Evolutionary conservation across 2,113 vertebrate genomes (phyloP).

Genomic region (Mus pahari): DNA sequence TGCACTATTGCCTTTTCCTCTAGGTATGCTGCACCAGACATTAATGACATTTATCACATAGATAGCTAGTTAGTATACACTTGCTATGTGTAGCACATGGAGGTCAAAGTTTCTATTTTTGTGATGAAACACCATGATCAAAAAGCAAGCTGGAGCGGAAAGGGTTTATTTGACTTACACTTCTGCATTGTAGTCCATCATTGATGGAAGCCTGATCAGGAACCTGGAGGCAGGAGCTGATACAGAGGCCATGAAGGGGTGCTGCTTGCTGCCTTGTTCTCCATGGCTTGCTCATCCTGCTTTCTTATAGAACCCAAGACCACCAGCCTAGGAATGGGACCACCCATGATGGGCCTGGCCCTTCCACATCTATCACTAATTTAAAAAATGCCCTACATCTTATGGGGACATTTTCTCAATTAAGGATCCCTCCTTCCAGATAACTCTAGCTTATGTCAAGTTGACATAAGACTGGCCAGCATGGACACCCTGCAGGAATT

Average conservation of each 20-base stretch:
- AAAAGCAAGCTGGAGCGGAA: background rate
- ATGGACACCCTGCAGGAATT: background rate
- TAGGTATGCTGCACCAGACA: background rate
- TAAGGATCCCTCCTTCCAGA: background rate
- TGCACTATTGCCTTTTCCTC: background rate
- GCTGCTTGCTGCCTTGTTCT: background rate
- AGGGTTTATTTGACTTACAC: background rate
- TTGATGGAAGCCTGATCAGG: background rate
- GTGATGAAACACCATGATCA: background rate
- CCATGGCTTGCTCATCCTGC: background rate
- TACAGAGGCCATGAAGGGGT: background rate
- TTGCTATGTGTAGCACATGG: background rate
- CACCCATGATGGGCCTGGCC: background rate
- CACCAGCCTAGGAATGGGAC: background rate
- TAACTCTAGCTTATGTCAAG: background rate
- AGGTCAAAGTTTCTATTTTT: background rate
- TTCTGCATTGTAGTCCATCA: background rate
- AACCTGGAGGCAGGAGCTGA: background rate
- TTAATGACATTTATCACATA: conserved; percentile 52
- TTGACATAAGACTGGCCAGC: too few relatives aligned
- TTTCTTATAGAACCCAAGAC: background rate
- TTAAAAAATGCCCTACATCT: background rate
- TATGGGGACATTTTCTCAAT: background rate
- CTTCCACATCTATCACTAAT: background rate
- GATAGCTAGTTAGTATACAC: too few relatives aligned